A percentile compares a stretch with the other conserved stretches of the same genome.
Conservation (phyloP, 2,888 invertebrate genomes). For the Ichneumoninae sp. region DNA sequence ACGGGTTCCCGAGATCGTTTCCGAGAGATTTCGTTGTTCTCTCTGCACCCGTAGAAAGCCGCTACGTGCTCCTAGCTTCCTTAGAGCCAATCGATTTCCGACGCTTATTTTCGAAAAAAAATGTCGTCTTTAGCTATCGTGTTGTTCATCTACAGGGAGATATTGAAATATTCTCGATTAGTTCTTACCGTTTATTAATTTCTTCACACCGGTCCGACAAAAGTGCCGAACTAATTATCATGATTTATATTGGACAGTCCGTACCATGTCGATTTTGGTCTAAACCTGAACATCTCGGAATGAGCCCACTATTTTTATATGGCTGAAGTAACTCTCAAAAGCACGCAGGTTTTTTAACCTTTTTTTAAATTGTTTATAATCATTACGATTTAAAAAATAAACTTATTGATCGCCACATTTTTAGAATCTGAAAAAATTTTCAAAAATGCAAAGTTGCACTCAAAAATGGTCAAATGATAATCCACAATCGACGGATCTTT, state of each 20-base stretch:
- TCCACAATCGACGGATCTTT: no score
- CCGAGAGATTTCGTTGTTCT: slow-evolving; percentile 18
- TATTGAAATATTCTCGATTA: not conserved
- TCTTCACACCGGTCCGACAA: not conserved
- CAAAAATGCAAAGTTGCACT: no score
- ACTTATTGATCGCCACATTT: no score
- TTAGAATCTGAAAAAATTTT: no score
- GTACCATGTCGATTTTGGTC: not conserved
- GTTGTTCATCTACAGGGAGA: not conserved
- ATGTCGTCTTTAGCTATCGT: not conserved
- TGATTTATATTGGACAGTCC: not conserved
- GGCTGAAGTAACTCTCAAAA: no score
- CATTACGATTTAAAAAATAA: no score
- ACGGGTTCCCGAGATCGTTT: slow-evolving; percentile 28
- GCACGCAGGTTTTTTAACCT: no score
- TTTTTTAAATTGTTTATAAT: no score
- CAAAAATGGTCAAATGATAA: no score
- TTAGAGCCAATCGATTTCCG: not conserved
- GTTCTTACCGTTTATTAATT: not conserved
- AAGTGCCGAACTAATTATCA: not conserved
- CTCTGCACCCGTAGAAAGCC: slow-evolving; percentile 12
- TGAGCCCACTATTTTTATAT: not conserved
- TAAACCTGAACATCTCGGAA: not conserved
- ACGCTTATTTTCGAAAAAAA: not conserved
- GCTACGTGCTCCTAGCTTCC: not conserved